Conservation (phyloP, 2,888 invertebrate genomes). For the Drepana falcataria region DNA sequence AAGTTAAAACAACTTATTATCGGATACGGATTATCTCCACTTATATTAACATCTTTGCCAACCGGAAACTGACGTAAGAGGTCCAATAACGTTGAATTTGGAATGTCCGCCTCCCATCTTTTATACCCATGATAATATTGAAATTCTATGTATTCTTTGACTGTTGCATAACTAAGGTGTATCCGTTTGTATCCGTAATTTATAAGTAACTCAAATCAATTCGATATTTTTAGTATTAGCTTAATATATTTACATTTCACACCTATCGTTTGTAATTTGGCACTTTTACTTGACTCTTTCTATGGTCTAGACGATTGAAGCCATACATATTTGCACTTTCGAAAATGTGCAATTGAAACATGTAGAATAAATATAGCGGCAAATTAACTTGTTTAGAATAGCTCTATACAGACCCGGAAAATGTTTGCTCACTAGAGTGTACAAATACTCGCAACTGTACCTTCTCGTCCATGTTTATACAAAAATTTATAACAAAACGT, state of each 20-base stretch:
- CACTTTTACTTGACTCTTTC: constrained; percentile 49
- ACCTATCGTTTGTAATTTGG: constrained; percentile 23
- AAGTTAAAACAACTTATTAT: constrained; percentile 8
- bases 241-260: constrained; percentile 11
- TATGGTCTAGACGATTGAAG: constrained; percentile 47
- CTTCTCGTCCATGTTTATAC: constrained; percentile 4
- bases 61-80: constrained; percentile 31
- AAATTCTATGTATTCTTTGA: constrained; percentile 17
- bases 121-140: constrained; percentile 21
- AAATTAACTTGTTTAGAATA: constrained; percentile 42
- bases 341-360: constrained; percentile 65
- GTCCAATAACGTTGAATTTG: constrained; percentile 24
- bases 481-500: too few relatives aligned
- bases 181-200: neutral
- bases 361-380: constrained; percentile 53
- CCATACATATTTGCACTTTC: constrained; percentile 66
- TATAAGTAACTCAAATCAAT: neutral
- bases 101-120: constrained; percentile 42
- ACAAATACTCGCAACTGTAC: constrained; percentile 12
- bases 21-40: constrained; percentile 14
- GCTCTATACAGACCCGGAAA: constrained; percentile 24
- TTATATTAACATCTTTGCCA: constrained; percentile 23
- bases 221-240: neutral
- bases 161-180: neutral
- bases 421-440: constrained; percentile 23